A percentile compares a stretch with the other conserved stretches of the same genome.
These are phyloP conservation scores for Globia sparganii DNA, from an alignment of 2,888 invertebrate species.

Conservation along the genomic window DNA sequence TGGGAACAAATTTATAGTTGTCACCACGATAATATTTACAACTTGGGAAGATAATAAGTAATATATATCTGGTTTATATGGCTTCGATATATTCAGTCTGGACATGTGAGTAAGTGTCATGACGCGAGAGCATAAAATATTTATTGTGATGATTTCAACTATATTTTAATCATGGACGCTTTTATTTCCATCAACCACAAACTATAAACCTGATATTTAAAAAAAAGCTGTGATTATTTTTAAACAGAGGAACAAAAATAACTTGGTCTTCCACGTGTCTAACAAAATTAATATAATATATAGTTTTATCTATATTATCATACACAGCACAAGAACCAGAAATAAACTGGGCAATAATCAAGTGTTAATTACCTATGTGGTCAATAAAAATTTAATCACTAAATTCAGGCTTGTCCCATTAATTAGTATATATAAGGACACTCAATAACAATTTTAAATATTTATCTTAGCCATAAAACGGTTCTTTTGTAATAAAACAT, in stretches of 20 bases:
- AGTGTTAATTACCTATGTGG: conserved; percentile 25
- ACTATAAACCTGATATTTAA: not conserved
- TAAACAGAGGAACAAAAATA: not conserved
- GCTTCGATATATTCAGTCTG: conserved; percentile 31
- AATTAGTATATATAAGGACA: conserved; percentile 48
- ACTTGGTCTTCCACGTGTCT: not conserved
- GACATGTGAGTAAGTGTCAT: conserved; percentile 23
- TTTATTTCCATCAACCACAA: not conserved
- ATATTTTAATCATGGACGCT: not conserved
- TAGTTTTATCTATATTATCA: not conserved
- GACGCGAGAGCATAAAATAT: conserved; percentile 30
- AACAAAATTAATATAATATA: conserved; percentile 14
- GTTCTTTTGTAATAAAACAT: conserved; percentile 35
- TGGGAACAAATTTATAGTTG: conserved; percentile 55
- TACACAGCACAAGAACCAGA: conserved; percentile 12
- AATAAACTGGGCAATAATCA: conserved; percentile 34
- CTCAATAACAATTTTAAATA: conserved; percentile 39
- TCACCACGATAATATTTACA: conserved; percentile 50
- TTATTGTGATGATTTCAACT: conserved; percentile 12
- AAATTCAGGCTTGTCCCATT: conserved; percentile 31
- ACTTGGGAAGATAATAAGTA: conserved; percentile 52
- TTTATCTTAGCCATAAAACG: conserved; percentile 27
- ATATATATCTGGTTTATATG: conserved; percentile 40
- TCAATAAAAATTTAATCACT: conserved; percentile 13
- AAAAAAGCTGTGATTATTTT: not conserved